phyloP scores from a whole-genome alignment of 2,888 invertebrate genomes.

The Andrena minutula region DNA sequence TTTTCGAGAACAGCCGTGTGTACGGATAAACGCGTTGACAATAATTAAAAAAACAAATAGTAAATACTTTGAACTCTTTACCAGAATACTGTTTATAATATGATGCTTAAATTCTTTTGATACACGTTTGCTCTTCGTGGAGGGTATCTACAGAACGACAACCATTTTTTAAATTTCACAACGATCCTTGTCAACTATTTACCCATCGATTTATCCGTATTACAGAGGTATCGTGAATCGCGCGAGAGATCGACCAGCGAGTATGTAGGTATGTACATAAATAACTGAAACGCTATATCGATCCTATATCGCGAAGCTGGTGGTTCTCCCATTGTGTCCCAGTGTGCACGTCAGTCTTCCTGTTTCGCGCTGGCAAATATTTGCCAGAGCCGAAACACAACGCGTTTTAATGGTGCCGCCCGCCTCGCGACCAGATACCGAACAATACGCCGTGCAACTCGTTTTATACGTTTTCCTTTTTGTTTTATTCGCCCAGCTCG shows the following conservation, averaged over 20 bases:
- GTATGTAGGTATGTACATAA: slow-evolving; percentile 35
- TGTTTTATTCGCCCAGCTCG: not conserved
- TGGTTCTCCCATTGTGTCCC: slow-evolving; percentile 40
- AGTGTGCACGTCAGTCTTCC: slow-evolving; percentile 44
- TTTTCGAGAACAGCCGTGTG: not conserved
- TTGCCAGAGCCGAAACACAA: slow-evolving; percentile 59
- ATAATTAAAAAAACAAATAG: not conserved
- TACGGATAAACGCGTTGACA: not conserved
- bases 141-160: too few relatives aligned
- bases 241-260: slow-evolving; percentile 43
- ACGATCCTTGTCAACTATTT: slow-evolving; percentile 22
- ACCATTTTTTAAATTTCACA: not conserved
- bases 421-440: not conserved
- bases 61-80: not conserved
- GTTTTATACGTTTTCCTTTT: slow-evolving; percentile 7
- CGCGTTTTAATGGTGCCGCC: slow-evolving; percentile 55
- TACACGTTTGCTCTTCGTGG: too few relatives aligned
- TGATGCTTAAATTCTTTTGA: too few relatives aligned
- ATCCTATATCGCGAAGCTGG: slow-evolving; percentile 48
- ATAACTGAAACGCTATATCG: slow-evolving; percentile 59
- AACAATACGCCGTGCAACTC: slow-evolving; percentile 18
- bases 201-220: slow-evolving; percentile 24
- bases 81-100: too few relatives aligned
- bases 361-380: slow-evolving; percentile 62
- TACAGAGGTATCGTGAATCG: slow-evolving; percentile 10